A percentile compares a stretch with the other conserved stretches of the same genome.
These are phyloP conservation scores for Colistium nudipinnis DNA, from an alignment of 2,113 vertebrate genomes.

Conservation along the genomic window DNA sequence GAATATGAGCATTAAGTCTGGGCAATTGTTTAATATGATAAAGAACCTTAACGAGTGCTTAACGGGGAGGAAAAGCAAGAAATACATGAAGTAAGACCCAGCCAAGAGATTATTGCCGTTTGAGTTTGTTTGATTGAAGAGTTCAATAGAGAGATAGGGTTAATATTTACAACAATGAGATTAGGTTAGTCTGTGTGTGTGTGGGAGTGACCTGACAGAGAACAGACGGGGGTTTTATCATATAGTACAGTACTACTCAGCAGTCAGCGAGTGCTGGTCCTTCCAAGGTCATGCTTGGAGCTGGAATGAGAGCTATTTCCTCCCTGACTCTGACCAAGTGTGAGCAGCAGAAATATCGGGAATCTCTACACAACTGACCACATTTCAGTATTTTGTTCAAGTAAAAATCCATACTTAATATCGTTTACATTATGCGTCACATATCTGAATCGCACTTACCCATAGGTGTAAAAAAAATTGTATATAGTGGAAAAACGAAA, in stretches of 20 bases:
- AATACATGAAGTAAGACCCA: background rate
- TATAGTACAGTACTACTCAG: slow-evolving; percentile 43
- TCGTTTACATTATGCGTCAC: background rate
- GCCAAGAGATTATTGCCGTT: slow-evolving; percentile 10
- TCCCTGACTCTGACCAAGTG: slow-evolving; percentile 61
- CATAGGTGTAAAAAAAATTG: too few relatives aligned
- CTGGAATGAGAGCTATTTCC: slow-evolving; percentile 79
- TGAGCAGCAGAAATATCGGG: slow-evolving; percentile 52
- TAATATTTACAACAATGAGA: slow-evolving; percentile 19
- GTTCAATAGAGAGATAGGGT: slow-evolving; percentile 6
- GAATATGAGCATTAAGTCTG: slow-evolving; percentile 1
- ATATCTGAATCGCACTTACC: too few relatives aligned
- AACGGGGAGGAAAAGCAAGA: slow-evolving; percentile 31
- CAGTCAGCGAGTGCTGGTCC: slow-evolving; percentile 54
- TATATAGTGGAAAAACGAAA: background rate
- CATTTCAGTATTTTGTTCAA: slow-evolving; percentile 7
- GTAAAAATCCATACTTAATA: background rate
- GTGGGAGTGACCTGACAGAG: slow-evolving; percentile 9
- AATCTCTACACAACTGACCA: slow-evolving; percentile 23
- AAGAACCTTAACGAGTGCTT: slow-evolving; percentile 50
- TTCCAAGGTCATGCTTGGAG: slow-evolving; percentile 71
- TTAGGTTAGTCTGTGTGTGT: slow-evolving; percentile 9
- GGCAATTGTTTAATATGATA: slow-evolving; percentile 46
- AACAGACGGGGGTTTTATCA: slow-evolving; percentile 50
- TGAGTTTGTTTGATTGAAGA: slow-evolving; percentile 15